phyloP scores from a whole-genome alignment of 1,140 invertebrate species.

The Trichogramma pretiosum region DNA sequence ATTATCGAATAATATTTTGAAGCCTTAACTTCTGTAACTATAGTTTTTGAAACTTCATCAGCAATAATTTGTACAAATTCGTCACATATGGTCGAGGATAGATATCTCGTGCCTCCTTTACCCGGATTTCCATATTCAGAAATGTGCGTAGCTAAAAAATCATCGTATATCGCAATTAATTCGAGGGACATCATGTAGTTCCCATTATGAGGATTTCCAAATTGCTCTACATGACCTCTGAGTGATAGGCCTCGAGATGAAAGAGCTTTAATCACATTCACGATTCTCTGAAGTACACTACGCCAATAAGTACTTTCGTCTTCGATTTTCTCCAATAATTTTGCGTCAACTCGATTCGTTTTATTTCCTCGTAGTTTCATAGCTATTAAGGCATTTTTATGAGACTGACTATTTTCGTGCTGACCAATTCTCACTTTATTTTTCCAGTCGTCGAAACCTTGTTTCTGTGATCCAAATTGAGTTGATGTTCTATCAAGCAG shows the following conservation, averaged over 20 bases:
- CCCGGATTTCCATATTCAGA: slow-evolving; percentile 26
- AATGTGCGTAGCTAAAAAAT: slow-evolving; percentile 32
- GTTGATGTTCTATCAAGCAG: background rate
- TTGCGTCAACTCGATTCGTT: background rate
- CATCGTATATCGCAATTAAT: slow-evolving; percentile 31
- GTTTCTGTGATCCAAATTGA: background rate
- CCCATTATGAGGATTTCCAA: slow-evolving; percentile 21
- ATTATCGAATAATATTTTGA: background rate
- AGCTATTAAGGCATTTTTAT: background rate
- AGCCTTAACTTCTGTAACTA: background rate
- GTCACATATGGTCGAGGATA: slow-evolving; percentile 22
- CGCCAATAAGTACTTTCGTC: slow-evolving; percentile 18
- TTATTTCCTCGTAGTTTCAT: background rate
- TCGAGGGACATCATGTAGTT: slow-evolving; percentile 29
- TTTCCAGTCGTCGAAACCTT: background rate
- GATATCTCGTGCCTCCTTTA: slow-evolving; percentile 17
- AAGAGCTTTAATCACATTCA: slow-evolving; percentile 17
- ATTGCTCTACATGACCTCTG: slow-evolving; percentile 19
- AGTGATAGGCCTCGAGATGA: slow-evolving; percentile 22
- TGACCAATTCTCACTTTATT: background rate
- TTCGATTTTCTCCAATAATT: slow-evolving; percentile 1
- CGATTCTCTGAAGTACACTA: slow-evolving; percentile 15
- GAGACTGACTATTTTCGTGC: background rate
- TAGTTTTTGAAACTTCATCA: background rate
- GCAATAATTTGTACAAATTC: slow-evolving; percentile 26